Evolutionary conservation across 2,797 vertebrate species (phyloP), one percentile per base, ranked within the genome.

Genomic region (Poecilia wingei): DNA sequence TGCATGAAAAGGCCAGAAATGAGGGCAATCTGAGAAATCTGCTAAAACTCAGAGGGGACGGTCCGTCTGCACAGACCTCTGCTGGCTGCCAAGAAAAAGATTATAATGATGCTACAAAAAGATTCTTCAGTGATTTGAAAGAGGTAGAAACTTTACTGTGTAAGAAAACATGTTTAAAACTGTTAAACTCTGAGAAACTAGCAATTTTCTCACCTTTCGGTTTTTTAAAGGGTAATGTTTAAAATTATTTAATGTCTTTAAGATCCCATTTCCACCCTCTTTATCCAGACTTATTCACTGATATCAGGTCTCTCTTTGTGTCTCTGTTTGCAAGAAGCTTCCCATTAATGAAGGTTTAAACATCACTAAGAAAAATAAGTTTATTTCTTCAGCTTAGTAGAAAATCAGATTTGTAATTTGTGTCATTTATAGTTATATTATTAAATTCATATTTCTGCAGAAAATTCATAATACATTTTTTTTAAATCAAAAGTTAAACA

Each of bases 1-100:
- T 82, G 49, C 18, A 80, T 75, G 90, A 88, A 92, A 86, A 47
- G 83, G 79, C 82, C 84, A 85, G 90, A 92, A 93, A 93, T 47
- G 72, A 93, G 92, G 92, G 76, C 92, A 83, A 82, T 25, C 46
- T 70, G 79, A 85, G 81, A 76, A 84, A 79, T 71, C 78, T 57
- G 83, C 31, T 16, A n/a, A 82, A 73, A 79, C 88, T 87, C 89
- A 6, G 75, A 46, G 87, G 84, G 82, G 12, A 71, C 39, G 70
- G 55, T 16, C 73, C 4, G 80, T 81, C 78, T 75, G 47, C 74
- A n/a, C 83, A 75, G 77, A 73, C 75, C 86, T 79, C 82, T 70
- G 78, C 76, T 43, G 79, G 79, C 79, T 47, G 72, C 36, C 69
- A 86, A 74, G 46, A 81, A 75, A 88, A 83, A 84, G 74, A 75